Evolutionary conservation across 2,797 vertebrate species (phyloP).

Genomic region (Pseudomugil tenellus): DNA sequence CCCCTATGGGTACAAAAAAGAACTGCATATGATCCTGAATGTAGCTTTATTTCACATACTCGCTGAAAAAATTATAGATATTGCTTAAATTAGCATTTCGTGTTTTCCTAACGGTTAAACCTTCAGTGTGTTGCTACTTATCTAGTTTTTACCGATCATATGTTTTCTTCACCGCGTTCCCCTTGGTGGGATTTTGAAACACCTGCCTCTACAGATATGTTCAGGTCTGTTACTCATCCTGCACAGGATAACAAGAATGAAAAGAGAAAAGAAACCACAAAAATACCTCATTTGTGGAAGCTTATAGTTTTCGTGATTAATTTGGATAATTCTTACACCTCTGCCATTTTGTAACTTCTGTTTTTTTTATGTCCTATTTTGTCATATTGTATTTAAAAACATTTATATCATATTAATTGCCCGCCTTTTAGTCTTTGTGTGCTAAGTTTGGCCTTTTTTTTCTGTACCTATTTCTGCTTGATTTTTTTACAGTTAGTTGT

Average conservation of each 20-base stretch:
- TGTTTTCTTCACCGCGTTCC: background rate
- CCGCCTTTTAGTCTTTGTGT: too few relatives aligned
- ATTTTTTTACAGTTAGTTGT: background rate
- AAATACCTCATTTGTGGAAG: background rate
- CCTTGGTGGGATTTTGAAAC: background rate
- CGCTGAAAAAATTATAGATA: background rate
- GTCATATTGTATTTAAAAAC: background rate
- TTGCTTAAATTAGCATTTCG: background rate
- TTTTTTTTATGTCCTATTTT: background rate
- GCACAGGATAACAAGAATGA: background rate
- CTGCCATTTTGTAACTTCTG: background rate
- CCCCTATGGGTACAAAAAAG: constrained; percentile 4
- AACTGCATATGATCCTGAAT: background rate
- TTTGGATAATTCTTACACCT: background rate
- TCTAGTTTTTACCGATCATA: background rate
- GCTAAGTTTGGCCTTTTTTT: background rate
- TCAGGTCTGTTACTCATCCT: background rate
- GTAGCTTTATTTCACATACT: background rate
- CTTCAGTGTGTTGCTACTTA: background rate
- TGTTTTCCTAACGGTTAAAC: background rate
- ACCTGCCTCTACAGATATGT: background rate
- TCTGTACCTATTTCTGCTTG: background rate
- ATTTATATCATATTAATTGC: too few relatives aligned
- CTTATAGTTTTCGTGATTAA: background rate
- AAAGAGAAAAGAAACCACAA: background rate